Percentiles rank a stretch among this genome's conserved stretches.
Conservation (phyloP, 2,113 vertebrate species). For the Halichoerus grypus region DNA sequence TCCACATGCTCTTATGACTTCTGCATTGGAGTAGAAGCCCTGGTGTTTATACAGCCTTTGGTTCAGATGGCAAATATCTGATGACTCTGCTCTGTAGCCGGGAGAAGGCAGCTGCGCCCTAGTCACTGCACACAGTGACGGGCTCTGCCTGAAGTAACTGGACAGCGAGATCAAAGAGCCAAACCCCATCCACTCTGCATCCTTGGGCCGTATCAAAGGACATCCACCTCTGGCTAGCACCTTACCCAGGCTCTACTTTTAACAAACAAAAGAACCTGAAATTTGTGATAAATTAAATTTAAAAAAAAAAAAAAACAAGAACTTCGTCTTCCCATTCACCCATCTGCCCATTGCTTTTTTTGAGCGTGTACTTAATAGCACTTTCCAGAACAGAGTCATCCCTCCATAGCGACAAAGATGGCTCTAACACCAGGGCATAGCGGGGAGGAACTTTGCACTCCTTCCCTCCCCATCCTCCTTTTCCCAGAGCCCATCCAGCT, state of each 20-base stretch:
- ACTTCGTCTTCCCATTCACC: conserved; percentile 60
- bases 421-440: conserved; percentile 49
- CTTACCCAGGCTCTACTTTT: conserved; percentile 35
- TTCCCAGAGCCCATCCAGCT: conserved; percentile 75
- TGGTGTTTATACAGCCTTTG: conserved; percentile 57
- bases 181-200: neutral
- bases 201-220: conserved; percentile 37
- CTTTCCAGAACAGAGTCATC: conserved; percentile 67
- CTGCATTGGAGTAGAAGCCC: conserved; percentile 58
- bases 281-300: conserved; percentile 49
- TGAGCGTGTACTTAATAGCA: conserved; percentile 62
- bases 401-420: conserved; percentile 56
- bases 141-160: neutral
- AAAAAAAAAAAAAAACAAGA: neutral
- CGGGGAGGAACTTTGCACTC: conserved; percentile 46
- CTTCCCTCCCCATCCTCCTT: conserved; percentile 68
- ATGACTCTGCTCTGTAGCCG: conserved; percentile 32
- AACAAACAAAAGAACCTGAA: conserved; percentile 60
- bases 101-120: neutral
- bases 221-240: conserved; percentile 21
- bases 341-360: conserved; percentile 68
- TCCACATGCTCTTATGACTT: conserved; percentile 64
- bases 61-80: conserved; percentile 61
- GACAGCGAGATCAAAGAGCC: conserved; percentile 33
- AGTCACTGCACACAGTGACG: neutral